These are phyloP conservation scores for Asteroscopus sphinx DNA, from an alignment of 2,888 invertebrate genomes.

Conservation along the genomic window DNA sequence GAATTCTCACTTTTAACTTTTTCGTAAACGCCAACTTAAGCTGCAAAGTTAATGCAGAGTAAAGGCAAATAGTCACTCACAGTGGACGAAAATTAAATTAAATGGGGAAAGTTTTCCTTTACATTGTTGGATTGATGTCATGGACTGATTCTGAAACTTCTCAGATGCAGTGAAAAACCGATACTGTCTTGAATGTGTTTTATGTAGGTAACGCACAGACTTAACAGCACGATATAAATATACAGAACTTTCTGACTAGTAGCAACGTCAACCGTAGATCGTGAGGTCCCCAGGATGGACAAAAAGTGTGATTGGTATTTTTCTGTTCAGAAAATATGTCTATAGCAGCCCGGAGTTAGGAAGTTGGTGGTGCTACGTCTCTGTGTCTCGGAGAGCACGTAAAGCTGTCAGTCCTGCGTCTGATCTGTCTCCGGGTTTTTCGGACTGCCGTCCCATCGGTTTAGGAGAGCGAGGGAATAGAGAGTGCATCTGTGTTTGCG, in stretches of 20 bases:
- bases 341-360: no score
- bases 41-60: conserved; percentile 41
- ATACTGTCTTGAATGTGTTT: conserved; percentile 32
- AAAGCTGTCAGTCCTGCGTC: no score
- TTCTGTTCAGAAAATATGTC: no score
- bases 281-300: no score
- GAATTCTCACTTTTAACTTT: conserved; percentile 41
- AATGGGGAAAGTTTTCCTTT: conserved; percentile 44
- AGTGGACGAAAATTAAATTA: conserved; percentile 58
- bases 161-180: conserved; percentile 26
- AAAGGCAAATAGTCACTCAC: conserved; percentile 47
- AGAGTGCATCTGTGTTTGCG: no score
- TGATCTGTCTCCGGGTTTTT: no score
- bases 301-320: no score
- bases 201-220: conserved; percentile 17
- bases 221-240: conserved; percentile 1
- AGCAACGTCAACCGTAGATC: not conserved
- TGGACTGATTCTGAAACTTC: conserved; percentile 20
- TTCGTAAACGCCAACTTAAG: conserved; percentile 40
- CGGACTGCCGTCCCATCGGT: no score
- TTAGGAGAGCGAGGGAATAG: no score
- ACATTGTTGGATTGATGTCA: conserved; percentile 47
- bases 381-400: no score
- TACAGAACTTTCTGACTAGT: not conserved
- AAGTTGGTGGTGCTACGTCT: no score